A percentile compares a stretch with the other conserved stretches of the same genome.
Conservation (phyloP, 2,113 vertebrate genomes). For the Brachionichthys hirsutus region DNA sequence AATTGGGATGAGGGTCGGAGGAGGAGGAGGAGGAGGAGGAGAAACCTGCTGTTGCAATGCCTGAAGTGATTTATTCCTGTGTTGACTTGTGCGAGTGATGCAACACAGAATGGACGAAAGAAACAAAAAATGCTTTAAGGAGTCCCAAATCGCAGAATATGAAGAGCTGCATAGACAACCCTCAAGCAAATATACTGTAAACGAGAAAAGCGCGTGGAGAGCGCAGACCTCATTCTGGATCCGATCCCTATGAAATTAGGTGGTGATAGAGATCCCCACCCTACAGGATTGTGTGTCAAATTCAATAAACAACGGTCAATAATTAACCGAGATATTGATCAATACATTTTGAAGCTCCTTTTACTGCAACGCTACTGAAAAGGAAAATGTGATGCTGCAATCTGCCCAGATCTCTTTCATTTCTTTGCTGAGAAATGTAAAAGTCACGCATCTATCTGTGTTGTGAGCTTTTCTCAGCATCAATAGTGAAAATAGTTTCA, state of each 20-base stretch:
- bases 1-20: slow-evolving; percentile 9
- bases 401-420: slow-evolving; percentile 20
- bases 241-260: too few relatives aligned
- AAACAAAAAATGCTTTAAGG: not conserved
- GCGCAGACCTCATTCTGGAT: too few relatives aligned
- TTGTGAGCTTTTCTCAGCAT: not conserved
- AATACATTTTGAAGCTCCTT: slow-evolving; percentile 23
- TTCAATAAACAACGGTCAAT: too few relatives aligned
- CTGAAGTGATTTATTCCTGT: slow-evolving; percentile 37
- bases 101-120: slow-evolving; percentile 27
- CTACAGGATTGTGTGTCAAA: too few relatives aligned
- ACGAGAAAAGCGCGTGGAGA: too few relatives aligned
- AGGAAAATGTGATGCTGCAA: slow-evolving; percentile 15
- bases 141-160: too few relatives aligned
- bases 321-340: slow-evolving; percentile 25
- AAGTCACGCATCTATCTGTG: slow-evolving; percentile 8
- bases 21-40: slow-evolving; percentile 5
- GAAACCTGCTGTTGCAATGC: slow-evolving; percentile 6
- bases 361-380: too few relatives aligned
- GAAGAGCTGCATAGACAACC: too few relatives aligned
- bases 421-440: slow-evolving; percentile 11
- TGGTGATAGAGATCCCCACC: too few relatives aligned
- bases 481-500: too few relatives aligned
- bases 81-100: slow-evolving; percentile 11
- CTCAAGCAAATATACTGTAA: too few relatives aligned